Conservation (phyloP, 64 coral and sea anemone species). For the Montipora cactus region DNA sequence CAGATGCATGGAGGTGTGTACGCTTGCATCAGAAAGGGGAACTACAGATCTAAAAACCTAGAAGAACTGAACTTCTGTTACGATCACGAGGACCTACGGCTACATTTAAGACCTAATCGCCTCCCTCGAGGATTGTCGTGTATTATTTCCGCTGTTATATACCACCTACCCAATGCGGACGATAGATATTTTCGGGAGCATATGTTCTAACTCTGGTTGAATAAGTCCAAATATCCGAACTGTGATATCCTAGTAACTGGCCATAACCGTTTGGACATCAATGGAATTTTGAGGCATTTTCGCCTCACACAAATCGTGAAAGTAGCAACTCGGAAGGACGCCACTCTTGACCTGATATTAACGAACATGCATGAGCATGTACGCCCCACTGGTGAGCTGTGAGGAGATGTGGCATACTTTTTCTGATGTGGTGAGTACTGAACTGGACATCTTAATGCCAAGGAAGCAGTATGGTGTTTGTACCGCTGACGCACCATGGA, state of each 20-base stretch:
- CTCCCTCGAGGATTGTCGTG: conserved; percentile 60
- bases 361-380: conserved; percentile 65
- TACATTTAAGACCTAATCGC: conserved; percentile 57
- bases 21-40: conserved; percentile 40
- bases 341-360: conserved; percentile 62
- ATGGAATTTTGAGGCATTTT: conserved; percentile 44
- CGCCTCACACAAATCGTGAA: conserved; percentile 71
- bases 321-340: conserved; percentile 60
- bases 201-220: conserved; percentile 7
- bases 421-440: conserved; percentile 38
- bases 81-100: conserved; percentile 52
- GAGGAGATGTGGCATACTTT: conserved; percentile 69
- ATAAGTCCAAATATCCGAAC: conserved; percentile 31
- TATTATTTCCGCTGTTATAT: conserved; percentile 58
- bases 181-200: conserved; percentile 39
- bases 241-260: conserved; percentile 57
- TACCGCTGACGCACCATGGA: conserved; percentile 23
- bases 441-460: conserved; percentile 66
- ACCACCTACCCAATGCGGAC: conserved; percentile 52
- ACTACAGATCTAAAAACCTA: conserved; percentile 42
- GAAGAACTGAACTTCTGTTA: conserved; percentile 51
- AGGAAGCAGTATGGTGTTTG: conserved; percentile 47
- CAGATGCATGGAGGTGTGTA: conserved; percentile 42
- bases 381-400: conserved; percentile 12
- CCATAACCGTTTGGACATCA: conserved; percentile 45